Base-by-base conservation (phyloP, 2,888 invertebrate genomes). In the Cecidostiba fungosa region DNA sequence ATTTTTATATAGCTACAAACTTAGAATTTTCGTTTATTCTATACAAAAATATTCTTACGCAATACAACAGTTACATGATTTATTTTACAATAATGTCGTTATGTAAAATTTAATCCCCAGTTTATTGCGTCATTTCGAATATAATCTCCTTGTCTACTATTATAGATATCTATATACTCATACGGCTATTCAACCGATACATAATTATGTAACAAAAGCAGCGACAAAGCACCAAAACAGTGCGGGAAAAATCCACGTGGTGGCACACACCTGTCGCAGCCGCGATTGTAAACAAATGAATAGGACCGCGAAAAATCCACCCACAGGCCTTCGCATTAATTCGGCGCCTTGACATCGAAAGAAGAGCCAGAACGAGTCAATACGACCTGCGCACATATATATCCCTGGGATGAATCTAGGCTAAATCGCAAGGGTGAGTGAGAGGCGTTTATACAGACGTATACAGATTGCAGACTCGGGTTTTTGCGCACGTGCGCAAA, bases 311-410 rank as follows among this genome's bases (percentile, higher is more conserved):
- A 39, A 36, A 39, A 43, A 72, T 72, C 43, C 39, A 36, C 14
- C 4, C 19, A 19, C 54, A n/a, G 14, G 36, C 12, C 23, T 39
- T 23, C 43, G 43, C n/a, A 43, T 39, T 72, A 43, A 72, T 72
- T 72, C 26, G 72, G 43, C 43, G 23, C 72, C 72, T 72, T 72
- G 72, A 72, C 72, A 72, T 43, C 72, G 72, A 43, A 66, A 26
- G n/a, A 8, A 39, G n/a, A 43, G 8, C 6, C 36, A 39, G n/a
- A 72, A 4, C 72, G 23, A 72, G 72, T 43, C 72, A 23, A 72
- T 72, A 72, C 32, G 36, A n/a, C 70, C 2, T 59, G 19, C 70
- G 39, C 43, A 23, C 19, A 39, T 19, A 43, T 43, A 3, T 66
- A 26, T 16, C 12, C 62, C 23, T n/a, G n/a, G 54, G 54, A 23